Evolutionary conservation across 2,113 vertebrate genomes (phyloP), one percentile per base, ranked within the genome.

Genomic region (Gadus chalcogrammus): DNA sequence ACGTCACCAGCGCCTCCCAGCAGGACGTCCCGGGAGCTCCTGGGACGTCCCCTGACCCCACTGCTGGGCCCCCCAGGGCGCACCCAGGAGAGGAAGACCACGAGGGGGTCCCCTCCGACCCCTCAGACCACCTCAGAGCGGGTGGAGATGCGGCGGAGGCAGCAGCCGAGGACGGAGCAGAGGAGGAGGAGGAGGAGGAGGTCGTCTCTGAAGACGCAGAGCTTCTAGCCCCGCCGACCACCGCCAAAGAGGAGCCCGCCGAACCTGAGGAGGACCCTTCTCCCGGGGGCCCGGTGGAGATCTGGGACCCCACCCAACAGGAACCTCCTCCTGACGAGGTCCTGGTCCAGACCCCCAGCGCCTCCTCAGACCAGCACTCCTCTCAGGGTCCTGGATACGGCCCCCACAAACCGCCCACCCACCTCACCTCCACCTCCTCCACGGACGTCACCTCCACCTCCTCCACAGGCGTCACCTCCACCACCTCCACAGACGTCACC

Each of bases 151-250:
- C 38, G 6, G 11, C 11, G 4, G 38, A 42, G 38, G 38, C 38
- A 42, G 38, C 6, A 11, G 38, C 38, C 38, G 12, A 12, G 8
- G 42, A 13, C 12, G 7, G 6, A 48, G 42, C 1, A 9, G 42
- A 48, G 42, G 42, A 48, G 67, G 69, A 70, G 65, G 74, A 80
- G 2, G 79, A 76, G n/a, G 58, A 70, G 56, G 38, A 13, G 17
- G 35, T 79, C 5, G 53, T 77, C 64, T 76, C 75, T 58, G 85
- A 87, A 27, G 66, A 73, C 15, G 17, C 68, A 8, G 76, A 82
- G 8, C 20, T 13, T 5, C 22, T 78, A 16, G 20, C 28, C 6
- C 70, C 67, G 9, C 59, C 5, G 16, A 73, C 8, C 15, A 59
- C 70, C 13, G n/a, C 11, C 13, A 53, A 78, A 18, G 35, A 53